phyloP scores from a whole-genome alignment of 2,888 invertebrate species.

The Peribatodes rhomboidaria region DNA sequence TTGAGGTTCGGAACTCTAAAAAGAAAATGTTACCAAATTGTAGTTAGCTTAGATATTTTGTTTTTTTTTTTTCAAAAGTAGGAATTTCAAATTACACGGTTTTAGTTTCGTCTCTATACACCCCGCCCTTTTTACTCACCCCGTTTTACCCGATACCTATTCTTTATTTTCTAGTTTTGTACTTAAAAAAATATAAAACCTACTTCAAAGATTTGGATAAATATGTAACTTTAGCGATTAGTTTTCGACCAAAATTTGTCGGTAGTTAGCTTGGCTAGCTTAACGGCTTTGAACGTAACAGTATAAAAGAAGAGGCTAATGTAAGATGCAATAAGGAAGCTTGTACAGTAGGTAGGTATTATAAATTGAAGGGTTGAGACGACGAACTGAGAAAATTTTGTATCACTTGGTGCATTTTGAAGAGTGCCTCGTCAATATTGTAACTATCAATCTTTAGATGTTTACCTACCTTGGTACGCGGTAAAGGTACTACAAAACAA shows the following conservation, averaged over 20 bases:
- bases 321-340: not conserved
- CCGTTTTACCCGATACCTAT: no score
- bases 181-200: not conserved
- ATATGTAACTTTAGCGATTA: not conserved
- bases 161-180: not conserved
- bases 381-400: not conserved
- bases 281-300: slow-evolving; percentile 16
- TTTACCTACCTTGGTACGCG: not conserved
- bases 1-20: no score
- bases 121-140: no score
- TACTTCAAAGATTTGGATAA: not conserved
- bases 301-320: slow-evolving; percentile 25
- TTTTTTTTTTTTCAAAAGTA: no score
- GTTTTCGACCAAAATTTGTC: slow-evolving; percentile 20
- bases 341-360: not conserved
- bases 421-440: slow-evolving; percentile 1
- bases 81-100: no score
- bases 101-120: no score
- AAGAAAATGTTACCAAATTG: no score
- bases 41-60: no score
- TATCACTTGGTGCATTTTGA: not conserved
- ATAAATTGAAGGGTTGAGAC: not conserved
- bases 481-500: not conserved
- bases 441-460: slow-evolving; percentile 3
- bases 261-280: slow-evolving; percentile 22